phyloP scores from a whole-genome alignment of 2,113 vertebrate genomes.

The Mastomys coucha region DNA sequence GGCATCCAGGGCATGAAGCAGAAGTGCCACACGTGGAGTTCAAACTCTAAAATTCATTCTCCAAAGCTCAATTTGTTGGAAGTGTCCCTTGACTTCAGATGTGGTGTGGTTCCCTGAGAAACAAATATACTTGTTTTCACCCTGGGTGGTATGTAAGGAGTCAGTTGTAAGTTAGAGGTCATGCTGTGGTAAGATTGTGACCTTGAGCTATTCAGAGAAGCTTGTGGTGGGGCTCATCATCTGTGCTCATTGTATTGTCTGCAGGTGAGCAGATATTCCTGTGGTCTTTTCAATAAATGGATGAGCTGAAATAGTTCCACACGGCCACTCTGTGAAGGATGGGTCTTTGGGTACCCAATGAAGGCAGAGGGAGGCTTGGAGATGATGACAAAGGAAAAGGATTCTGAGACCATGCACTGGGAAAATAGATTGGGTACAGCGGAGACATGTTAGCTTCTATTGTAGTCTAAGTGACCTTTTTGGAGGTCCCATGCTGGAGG shows the following conservation, averaged over 20 bases:
- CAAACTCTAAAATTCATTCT: slow-evolving; percentile 14
- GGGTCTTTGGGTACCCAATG: too few species aligned
- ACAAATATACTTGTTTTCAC: neutral
- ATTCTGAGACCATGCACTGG: neutral
- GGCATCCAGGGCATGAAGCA: neutral
- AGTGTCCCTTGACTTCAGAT: neutral
- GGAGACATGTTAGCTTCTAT: neutral
- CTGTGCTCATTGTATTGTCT: neutral
- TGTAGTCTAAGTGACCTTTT: neutral
- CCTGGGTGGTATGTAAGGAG: neutral
- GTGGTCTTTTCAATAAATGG: neutral
- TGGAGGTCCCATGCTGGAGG: neutral
- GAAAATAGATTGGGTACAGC: neutral
- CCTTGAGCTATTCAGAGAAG: neutral
- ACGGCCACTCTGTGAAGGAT: neutral
- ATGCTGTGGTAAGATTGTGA: neutral
- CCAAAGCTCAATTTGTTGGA: neutral
- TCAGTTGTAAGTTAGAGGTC: neutral
- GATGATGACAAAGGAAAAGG: neutral
- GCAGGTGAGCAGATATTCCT: neutral
- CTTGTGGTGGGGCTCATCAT: neutral
- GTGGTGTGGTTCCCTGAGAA: neutral
- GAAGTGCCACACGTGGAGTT: neutral
- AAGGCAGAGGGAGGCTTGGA: neutral
- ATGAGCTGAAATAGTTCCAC: neutral